A percentile compares a stretch with the other conserved stretches of the same genome.
These are phyloP conservation scores for Glareola pratincola DNA, from an alignment of 2,113 vertebrate genomes.

Conservation along the genomic window DNA sequence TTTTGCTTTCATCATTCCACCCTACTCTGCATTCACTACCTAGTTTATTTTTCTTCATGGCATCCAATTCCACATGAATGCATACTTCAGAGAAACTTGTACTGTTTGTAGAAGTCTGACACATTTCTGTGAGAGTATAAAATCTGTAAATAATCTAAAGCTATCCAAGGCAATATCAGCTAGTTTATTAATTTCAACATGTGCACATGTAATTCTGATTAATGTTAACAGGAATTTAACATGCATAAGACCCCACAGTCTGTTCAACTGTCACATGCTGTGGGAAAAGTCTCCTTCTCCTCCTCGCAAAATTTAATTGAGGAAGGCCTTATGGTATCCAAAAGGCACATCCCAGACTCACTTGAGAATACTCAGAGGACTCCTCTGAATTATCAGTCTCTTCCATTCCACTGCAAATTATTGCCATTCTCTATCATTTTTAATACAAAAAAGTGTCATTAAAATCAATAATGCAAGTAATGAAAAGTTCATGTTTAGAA, in stretches of 20 bases:
- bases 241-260: neutral
- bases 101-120: neutral
- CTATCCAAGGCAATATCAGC: neutral
- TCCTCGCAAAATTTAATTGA: neutral
- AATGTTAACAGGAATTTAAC: neutral
- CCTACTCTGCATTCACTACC: neutral
- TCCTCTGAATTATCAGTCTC: neutral
- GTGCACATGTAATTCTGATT: neutral
- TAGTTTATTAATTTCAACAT: neutral
- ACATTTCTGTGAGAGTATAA: neutral
- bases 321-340: neutral
- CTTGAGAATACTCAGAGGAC: neutral
- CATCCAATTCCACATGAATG: neutral
- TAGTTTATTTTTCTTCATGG: neutral
- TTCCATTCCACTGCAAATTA: neutral
- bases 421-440: neutral
- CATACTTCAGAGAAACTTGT: accelerated
- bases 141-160: neutral
- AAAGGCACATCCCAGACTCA: neutral
- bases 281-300: neutral
- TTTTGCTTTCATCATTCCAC: neutral
- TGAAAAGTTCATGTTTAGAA: neutral
- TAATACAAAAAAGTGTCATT: neutral
- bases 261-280: neutral
- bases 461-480: neutral